phyloP scores from a whole-genome alignment of 1,140 invertebrate genomes.

The Tetramorium simillimum region DNA sequence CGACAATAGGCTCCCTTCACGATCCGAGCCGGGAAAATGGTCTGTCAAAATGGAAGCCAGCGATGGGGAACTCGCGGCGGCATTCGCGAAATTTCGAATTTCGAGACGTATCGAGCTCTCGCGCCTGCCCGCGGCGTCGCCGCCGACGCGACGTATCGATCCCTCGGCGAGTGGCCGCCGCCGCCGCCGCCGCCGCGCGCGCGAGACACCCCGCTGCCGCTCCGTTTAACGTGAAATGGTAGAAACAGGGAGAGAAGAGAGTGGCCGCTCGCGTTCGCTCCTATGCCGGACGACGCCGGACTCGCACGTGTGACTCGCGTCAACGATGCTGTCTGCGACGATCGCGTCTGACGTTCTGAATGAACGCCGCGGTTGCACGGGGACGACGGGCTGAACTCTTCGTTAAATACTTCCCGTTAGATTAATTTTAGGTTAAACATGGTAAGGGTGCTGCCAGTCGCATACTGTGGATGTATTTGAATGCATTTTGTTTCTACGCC shows the following conservation, averaged over 20 bases:
- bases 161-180: neutral
- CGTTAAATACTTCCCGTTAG: constrained; percentile 24
- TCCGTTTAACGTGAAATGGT: neutral
- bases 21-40: constrained; percentile 19
- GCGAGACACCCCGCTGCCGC: neutral
- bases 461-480: constrained; percentile 9
- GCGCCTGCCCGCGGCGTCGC: neutral
- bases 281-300: neutral
- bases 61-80: neutral
- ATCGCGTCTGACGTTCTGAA: neutral
- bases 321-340: too few relatives aligned
- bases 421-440: constrained; percentile 56
- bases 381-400: neutral
- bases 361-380: neutral
- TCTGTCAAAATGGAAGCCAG: constrained; percentile 70
- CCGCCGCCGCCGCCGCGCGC: too few relatives aligned
- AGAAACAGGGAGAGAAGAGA: neutral
- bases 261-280: neutral
- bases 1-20: constrained; percentile 55
- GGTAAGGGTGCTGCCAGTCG: constrained; percentile 6
- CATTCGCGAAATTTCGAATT: constrained; percentile 34
- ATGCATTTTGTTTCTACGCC: constrained; percentile 12
- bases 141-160: neutral
- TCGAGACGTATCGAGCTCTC: constrained; percentile 15
- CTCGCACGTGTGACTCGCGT: neutral